phyloP scores from a whole-genome alignment of 2,888 invertebrate genomes.

The Drosophila phalerata region DNA sequence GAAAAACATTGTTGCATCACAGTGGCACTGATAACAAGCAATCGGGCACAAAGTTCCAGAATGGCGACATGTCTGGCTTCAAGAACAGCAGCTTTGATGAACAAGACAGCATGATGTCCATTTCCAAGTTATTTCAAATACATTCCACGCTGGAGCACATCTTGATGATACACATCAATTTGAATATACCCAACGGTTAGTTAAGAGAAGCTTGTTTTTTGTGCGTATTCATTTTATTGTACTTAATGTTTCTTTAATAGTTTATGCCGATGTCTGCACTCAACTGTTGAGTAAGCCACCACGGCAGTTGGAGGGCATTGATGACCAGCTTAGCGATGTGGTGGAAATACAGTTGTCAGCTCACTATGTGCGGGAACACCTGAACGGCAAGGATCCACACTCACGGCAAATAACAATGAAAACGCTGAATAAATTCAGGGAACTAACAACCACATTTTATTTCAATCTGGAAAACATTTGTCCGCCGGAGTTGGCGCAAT shows the following conservation, averaged over 20 bases:
- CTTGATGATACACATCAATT: slow-evolving; percentile 83
- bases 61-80: slow-evolving; percentile 75
- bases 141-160: slow-evolving; percentile 84
- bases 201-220: neutral
- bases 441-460: slow-evolving; percentile 80
- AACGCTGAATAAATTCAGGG: slow-evolving; percentile 80
- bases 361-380: slow-evolving; percentile 78
- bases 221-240: neutral
- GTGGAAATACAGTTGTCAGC: slow-evolving; percentile 82
- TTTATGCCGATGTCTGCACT: slow-evolving; percentile 80
- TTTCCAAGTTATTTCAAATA: slow-evolving; percentile 83
- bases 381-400: slow-evolving; percentile 83
- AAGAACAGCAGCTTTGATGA: slow-evolving; percentile 84
- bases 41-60: slow-evolving; percentile 49
- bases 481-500: slow-evolving; percentile 79
- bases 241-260: slow-evolving; percentile 43
- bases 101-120: slow-evolving; percentile 66
- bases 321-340: slow-evolving; percentile 77
- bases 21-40: slow-evolving; percentile 53
- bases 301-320: slow-evolving; percentile 66
- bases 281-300: slow-evolving; percentile 78
- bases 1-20: slow-evolving; percentile 82
- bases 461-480: slow-evolving; percentile 83
- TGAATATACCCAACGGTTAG: slow-evolving; percentile 83
- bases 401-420: slow-evolving; percentile 80